A percentile compares a stretch with the other conserved stretches of the same genome.
These are phyloP conservation scores for Dichetophora obliterata DNA, from an alignment of 2,888 invertebrate genomes.

Conservation along the genomic window DNA sequence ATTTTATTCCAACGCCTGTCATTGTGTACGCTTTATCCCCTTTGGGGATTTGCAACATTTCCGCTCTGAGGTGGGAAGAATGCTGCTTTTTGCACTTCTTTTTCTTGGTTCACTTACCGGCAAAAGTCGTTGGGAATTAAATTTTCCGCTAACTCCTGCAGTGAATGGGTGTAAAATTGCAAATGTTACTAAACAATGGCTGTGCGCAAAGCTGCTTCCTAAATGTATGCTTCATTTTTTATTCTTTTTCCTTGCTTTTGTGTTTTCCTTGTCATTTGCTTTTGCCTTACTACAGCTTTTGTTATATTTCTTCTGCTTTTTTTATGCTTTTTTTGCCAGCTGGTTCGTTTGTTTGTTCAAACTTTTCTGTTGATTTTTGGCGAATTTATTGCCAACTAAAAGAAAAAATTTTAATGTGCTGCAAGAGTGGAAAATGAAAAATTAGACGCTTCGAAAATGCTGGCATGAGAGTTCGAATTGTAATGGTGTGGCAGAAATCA, in stretches of 20 bases:
- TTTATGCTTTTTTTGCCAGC: not conserved
- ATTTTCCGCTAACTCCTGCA: not conserved
- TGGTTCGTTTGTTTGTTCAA: not conserved
- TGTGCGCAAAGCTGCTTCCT: conserved; percentile 11
- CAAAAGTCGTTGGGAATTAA: conserved; percentile 20
- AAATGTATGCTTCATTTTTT: conserved; percentile 33
- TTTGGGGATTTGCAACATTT: conserved; percentile 15
- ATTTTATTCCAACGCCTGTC: conserved; percentile 1
- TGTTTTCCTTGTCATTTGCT: not conserved
- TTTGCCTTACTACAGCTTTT: not conserved
- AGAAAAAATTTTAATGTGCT: conserved; percentile 14
- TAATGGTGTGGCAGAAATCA: not conserved
- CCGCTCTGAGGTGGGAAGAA: not conserved
- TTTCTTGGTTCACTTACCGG: not conserved
- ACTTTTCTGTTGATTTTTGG: conserved; percentile 11
- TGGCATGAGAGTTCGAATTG: not conserved
- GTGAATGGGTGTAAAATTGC: conserved; percentile 10
- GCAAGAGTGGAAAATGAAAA: conserved; percentile 34
- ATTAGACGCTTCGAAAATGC: not conserved
- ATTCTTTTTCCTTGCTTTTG: not conserved
- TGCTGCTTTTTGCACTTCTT: not conserved
- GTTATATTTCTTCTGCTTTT: not conserved
- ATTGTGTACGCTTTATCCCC: not conserved
- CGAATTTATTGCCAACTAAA: conserved; percentile 33
- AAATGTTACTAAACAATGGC: conserved; percentile 14